A percentile compares a stretch with the other conserved stretches of the same genome.
Evolutionary conservation across 2,888 invertebrate species (phyloP).

Genomic region (Punctoribates punctum): DNA sequence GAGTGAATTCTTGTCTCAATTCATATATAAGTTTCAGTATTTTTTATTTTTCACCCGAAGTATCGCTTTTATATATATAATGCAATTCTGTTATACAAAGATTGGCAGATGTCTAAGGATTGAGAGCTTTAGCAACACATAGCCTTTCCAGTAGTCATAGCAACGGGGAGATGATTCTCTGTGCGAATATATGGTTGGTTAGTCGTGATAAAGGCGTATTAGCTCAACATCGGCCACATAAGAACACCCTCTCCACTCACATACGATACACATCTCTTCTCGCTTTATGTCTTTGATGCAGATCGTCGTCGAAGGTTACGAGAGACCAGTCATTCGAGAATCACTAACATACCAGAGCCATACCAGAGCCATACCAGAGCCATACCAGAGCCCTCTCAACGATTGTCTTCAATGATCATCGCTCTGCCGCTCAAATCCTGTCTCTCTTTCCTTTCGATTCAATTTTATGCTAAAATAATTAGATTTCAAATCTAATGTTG

Average conservation of each 20-base stretch:
- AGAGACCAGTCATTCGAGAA: not conserved
- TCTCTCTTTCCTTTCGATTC: not conserved
- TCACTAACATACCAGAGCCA: not conserved
- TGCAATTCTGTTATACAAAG: slow-evolving; percentile 4
- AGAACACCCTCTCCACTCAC: not conserved
- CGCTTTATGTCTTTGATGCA: not conserved
- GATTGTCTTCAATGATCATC: not conserved
- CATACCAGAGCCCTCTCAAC: not conserved
- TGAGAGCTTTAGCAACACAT: not conserved
- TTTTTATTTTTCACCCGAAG: too few species aligned
- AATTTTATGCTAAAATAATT: not conserved
- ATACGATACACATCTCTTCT: not conserved
- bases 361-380: too few species aligned
- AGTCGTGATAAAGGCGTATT: slow-evolving; percentile 29
- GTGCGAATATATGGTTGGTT: slow-evolving; percentile 16
- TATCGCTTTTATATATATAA: too few species aligned
- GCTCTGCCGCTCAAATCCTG: not conserved
- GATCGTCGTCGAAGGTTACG: not conserved
- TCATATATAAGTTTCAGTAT: too few species aligned
- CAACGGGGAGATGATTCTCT: not conserved
- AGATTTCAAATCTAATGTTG: not conserved
- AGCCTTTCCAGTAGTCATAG: not conserved
- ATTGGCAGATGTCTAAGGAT: slow-evolving; percentile 27
- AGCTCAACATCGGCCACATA: not conserved
- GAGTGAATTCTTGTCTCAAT: not conserved